phyloP scores from a whole-genome alignment of 2,113 vertebrate genomes.

The Toxotes jaculatrix region DNA sequence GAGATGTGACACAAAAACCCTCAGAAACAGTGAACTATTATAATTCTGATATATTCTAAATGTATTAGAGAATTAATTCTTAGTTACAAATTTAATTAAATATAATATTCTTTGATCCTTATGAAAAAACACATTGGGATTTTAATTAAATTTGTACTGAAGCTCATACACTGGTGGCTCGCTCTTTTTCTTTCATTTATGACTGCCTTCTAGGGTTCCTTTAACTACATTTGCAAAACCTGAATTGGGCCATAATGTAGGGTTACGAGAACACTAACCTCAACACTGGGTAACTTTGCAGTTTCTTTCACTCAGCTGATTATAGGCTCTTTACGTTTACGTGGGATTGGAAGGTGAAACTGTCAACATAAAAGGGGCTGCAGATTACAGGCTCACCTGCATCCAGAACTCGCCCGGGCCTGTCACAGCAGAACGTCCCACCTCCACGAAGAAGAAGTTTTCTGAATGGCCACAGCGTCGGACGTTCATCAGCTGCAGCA shows the following conservation, averaged over 20 bases:
- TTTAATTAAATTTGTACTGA: neutral
- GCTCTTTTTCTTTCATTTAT: neutral
- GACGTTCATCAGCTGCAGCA: slow-evolving; percentile 89
- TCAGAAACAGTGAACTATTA: neutral
- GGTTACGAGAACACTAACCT: slow-evolving; percentile 5
- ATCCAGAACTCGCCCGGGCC: slow-evolving; percentile 90
- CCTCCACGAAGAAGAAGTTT: slow-evolving; percentile 90
- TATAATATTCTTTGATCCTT: neutral
- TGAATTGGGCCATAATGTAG: slow-evolving; percentile 11
- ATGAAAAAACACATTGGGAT: neutral
- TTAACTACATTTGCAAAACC: neutral
- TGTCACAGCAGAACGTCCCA: slow-evolving; percentile 86
- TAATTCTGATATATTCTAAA: neutral
- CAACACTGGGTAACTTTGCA: neutral
- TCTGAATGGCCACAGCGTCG: slow-evolving; percentile 87
- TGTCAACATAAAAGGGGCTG: slow-evolving; percentile 22
- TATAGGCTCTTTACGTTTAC: slow-evolving; percentile 16
- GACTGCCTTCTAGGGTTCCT: neutral
- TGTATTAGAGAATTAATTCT: neutral
- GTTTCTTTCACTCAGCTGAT: slow-evolving; percentile 31
- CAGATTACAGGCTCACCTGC: slow-evolving; percentile 79
- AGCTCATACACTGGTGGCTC: neutral
- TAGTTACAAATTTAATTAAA: neutral
- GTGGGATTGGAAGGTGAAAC: slow-evolving; percentile 6
- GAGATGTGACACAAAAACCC: slow-evolving; percentile 3